Percentiles rank a stretch among this genome's conserved stretches.
phyloP scores from a whole-genome alignment of 2,888 invertebrate species.

The Rotaria sp. region DNA sequence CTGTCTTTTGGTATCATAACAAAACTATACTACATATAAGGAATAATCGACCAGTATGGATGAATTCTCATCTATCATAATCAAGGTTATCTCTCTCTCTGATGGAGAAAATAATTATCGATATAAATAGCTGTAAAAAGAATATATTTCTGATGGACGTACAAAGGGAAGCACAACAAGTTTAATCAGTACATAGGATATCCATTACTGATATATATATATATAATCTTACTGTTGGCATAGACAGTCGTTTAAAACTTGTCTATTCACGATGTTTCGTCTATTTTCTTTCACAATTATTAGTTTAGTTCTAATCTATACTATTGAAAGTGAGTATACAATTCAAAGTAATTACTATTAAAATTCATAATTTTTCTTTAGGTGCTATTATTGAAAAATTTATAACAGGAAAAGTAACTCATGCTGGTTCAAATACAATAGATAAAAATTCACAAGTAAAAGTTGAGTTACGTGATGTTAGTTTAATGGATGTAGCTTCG shows the following conservation, averaged over 20 bases:
- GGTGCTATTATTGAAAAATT: neutral
- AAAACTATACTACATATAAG: neutral
- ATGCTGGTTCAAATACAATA: neutral
- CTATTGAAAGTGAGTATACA: neutral
- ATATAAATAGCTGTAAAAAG: neutral
- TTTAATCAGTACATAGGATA: no score
- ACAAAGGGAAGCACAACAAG: no score
- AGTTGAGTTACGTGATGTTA: neutral
- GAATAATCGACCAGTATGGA: neutral
- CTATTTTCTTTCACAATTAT: neutral
- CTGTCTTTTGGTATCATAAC: neutral
- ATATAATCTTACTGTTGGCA: no score
- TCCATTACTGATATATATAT: no score
- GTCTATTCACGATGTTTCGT: neutral
- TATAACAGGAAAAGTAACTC: neutral
- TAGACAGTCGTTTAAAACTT: neutral
- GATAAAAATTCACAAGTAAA: neutral
- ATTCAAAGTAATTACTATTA: neutral
- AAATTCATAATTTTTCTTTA: neutral
- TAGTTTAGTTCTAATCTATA: neutral
- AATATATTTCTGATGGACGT: neutral
- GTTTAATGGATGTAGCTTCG: neutral
- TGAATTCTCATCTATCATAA: neutral
- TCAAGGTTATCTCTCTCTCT: no score
- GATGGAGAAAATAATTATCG: neutral